Evolutionary conservation across 2,888 invertebrate genomes (phyloP).

Genomic region (Steinernema scapterisci): DNA sequence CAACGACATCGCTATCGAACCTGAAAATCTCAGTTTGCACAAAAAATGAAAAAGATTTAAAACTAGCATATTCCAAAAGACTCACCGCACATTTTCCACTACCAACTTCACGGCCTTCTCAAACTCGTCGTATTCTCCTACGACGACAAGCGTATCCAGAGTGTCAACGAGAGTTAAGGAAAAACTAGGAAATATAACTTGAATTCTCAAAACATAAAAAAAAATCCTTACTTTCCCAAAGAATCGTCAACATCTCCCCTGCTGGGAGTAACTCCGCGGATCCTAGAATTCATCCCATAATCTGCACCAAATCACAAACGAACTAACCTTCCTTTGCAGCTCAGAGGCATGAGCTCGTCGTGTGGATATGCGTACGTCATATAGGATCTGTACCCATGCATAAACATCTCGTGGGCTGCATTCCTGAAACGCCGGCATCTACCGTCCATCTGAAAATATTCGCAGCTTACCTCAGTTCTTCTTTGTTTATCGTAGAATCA

Average conservation of each 20-base stretch:
- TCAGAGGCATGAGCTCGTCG: slow-evolving; percentile 95
- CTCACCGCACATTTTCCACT: slow-evolving; percentile 76
- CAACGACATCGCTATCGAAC: slow-evolving; percentile 91
- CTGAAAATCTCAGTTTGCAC: slow-evolving; percentile 65
- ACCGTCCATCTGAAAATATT: background rate
- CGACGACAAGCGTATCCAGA: slow-evolving; percentile 84
- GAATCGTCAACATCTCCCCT: slow-evolving; percentile 95
- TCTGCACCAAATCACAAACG: too few relatives aligned
- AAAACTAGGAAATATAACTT: too few relatives aligned
- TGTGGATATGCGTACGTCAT: slow-evolving; percentile 95
- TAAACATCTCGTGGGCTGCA: slow-evolving; percentile 89
- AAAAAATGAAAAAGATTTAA: background rate
- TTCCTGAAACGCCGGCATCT: slow-evolving; percentile 43
- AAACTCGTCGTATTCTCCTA: slow-evolving; percentile 92
- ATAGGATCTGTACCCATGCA: slow-evolving; percentile 91
- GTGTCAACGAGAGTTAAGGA: slow-evolving; percentile 93
- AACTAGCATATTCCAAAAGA: background rate
- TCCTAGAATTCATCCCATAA: slow-evolving; percentile 70
- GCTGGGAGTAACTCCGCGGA: slow-evolving; percentile 84
- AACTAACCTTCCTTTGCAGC: slow-evolving; percentile 78
- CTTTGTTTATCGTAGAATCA: slow-evolving; percentile 4
- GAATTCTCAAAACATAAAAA: background rate
- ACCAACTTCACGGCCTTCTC: slow-evolving; percentile 86
- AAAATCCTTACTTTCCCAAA: slow-evolving; percentile 85
- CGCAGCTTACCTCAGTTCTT: background rate